phyloP scores from a whole-genome alignment of 2,113 vertebrate genomes.

The Cyphomyrus discorhynchus region DNA sequence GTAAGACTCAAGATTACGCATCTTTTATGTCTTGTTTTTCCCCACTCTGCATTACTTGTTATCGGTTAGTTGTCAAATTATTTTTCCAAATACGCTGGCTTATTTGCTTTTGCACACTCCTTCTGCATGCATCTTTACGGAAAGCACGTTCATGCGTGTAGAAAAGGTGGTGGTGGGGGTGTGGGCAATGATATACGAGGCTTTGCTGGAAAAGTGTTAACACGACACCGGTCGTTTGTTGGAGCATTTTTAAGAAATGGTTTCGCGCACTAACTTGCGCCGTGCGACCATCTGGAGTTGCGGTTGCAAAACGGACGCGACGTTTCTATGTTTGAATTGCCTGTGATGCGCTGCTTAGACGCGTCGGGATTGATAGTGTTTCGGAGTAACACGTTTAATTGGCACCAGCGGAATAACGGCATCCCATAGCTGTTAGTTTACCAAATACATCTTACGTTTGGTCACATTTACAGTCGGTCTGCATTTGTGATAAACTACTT shows the following conservation, averaged over 20 bases:
- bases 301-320: background rate
- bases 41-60: background rate
- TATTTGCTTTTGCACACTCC: background rate
- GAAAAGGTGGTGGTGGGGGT: background rate
- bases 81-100: background rate
- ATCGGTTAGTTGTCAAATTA: background rate
- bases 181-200: background rate
- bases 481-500: background rate
- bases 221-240: background rate
- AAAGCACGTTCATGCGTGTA: background rate
- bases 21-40: conserved; percentile 1
- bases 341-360: background rate
- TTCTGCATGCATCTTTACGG: background rate
- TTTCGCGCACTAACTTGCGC: conserved; percentile 9
- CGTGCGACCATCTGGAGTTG: conserved; percentile 6
- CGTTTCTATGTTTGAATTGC: background rate
- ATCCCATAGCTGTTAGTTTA: background rate
- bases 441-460: background rate
- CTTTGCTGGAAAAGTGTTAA: background rate
- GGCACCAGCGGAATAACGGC: background rate
- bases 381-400: background rate
- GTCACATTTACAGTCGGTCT: background rate
- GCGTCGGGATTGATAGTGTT: background rate
- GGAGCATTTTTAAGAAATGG: background rate
- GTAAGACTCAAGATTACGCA: conserved; percentile 14